Evolutionary conservation across 1,140 invertebrate species (phyloP), one percentile per base, ranked within the genome.

Genomic region (Drosophila ambigua): DNA sequence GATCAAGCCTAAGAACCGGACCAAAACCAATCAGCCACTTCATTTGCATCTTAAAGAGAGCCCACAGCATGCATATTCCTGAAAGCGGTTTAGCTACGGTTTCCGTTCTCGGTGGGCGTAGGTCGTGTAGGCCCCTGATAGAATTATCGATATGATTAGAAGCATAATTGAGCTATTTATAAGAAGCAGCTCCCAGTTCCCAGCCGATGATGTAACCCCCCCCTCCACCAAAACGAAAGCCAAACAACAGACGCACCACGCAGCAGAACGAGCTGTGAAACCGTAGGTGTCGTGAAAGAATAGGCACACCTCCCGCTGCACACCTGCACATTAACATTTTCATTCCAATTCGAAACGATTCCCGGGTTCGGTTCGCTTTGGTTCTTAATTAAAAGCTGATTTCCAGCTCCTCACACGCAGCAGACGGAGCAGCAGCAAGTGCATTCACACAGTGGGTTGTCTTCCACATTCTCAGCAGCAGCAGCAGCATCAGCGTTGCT

Each of bases 111-210:
- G 72, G 61, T 61, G 73, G 65, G 72, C 55, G 82, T 85, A 23
- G 82, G 65, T 55, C 20, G 31, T 31, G 31, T 31, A 9, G 50
- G 57, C 53, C 50, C 31, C 72, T 54, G 63, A 68, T 41, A 43
- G 82, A 87, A 82, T 87, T 82, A 85, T 87, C 65, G 74, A 71
- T 62, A 87, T 81, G 75, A 87, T 87, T 88, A 82, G 83, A 64
- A 64, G 31, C 78, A 87, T 87, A 87, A 87, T 87, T 87, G 82
- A 82, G 82, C 63, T 88, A 87, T 88, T 87, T 87, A 82, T 69
- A 78, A 77, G 20, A 55, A 61, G 44, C 71, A 58, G 26, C 16
- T 20, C 28, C 35, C 16, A 24, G 31, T 5, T 39, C 35, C 35
- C 11, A 39, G 11, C 1, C 0, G 23, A 20, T 20, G 20, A 20